phyloP scores from a whole-genome alignment of 2,888 invertebrate species.

The Eupithecia vulgata region DNA sequence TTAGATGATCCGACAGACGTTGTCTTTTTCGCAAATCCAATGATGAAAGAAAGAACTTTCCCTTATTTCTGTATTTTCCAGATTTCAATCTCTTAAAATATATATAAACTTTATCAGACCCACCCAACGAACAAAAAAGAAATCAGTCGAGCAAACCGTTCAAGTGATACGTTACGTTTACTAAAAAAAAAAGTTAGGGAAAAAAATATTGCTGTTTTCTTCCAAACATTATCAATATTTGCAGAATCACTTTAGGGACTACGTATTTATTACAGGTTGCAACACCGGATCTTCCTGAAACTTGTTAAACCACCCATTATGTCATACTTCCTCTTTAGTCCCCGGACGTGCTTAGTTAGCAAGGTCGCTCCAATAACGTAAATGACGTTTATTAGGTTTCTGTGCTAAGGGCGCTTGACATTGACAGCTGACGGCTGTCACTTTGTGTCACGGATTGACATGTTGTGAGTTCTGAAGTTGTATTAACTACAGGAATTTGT shows the following conservation, averaged over 20 bases:
- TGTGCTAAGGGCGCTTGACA: slow-evolving; percentile 25
- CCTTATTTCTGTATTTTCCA: too few species aligned
- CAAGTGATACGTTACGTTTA: neutral
- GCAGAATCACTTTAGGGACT: slow-evolving; percentile 1
- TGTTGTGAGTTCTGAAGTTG: slow-evolving; percentile 5
- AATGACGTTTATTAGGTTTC: slow-evolving; percentile 29
- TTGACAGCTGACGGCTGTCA: slow-evolving; percentile 9
- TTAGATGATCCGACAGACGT: too few species aligned
- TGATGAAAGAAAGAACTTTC: too few species aligned
- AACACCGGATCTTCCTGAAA: slow-evolving; percentile 9
- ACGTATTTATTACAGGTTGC: neutral
- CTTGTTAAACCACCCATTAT: neutral
- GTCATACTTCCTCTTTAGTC: slow-evolving; percentile 10
- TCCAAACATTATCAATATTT: neutral
- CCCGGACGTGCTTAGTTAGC: slow-evolving; percentile 12
- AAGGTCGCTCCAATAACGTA: slow-evolving; percentile 30
- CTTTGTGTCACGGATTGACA: slow-evolving; percentile 11
- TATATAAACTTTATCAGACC: neutral
- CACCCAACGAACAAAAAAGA: neutral
- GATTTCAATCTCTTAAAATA: too few species aligned
- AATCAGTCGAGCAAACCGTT: neutral
- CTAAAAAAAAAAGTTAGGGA: too few species aligned
- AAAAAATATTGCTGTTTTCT: neutral
- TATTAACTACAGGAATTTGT: slow-evolving; percentile 3
- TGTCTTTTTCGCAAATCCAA: too few species aligned